Base-by-base conservation (phyloP, 2,113 vertebrate species). In the Stigmatopora nigra region DNA sequence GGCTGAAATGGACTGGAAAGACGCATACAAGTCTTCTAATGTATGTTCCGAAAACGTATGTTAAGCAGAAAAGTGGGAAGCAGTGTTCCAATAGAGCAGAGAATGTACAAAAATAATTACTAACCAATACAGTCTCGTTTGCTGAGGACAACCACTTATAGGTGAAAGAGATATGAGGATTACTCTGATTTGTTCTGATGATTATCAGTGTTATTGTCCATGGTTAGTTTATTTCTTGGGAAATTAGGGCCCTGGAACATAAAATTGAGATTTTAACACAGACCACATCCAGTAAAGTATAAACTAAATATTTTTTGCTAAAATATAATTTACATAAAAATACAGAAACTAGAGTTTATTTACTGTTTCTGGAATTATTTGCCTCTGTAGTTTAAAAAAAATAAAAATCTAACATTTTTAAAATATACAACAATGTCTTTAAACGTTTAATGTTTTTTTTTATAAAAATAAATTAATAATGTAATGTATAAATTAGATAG, bases 1-100 rank as follows among this genome's bases (percentile, higher is more conserved):
- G 47, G 70, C 45, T 31, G 53, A 16, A 55, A 61, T 46, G 65
- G 48, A 70, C 60, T 65, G 58, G 65, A 47, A 47, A 53, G 22
- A 68, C 36, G 5, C 20, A 5, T 55, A 13, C 22, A 16, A 19
- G 53, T 68, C 58, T 70, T 81, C 77, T 72, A 79, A 64, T 81
- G 74, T 69, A 63, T 48, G 36, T 31, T 31, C 25, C 25, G 3
- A 31, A 31, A 31, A 31, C 25, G 1, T 31, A 31, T 3, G 25
- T 31, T 31, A 31, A 31, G 3, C 25, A 31, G 25, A 31, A 31
- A 31, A 31, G 25, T 31, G 25, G 36, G 47, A 31, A 49, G 49
- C 48, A 61, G 62, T 36, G 35, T 15, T 59, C 36, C 57, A 13
- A 11, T 44, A 20, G 17, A 44, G 11, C 38, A 15, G 12, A 20